phyloP scores from a whole-genome alignment of 2,797 vertebrate species.

The Cercopithecus neglectus region DNA sequence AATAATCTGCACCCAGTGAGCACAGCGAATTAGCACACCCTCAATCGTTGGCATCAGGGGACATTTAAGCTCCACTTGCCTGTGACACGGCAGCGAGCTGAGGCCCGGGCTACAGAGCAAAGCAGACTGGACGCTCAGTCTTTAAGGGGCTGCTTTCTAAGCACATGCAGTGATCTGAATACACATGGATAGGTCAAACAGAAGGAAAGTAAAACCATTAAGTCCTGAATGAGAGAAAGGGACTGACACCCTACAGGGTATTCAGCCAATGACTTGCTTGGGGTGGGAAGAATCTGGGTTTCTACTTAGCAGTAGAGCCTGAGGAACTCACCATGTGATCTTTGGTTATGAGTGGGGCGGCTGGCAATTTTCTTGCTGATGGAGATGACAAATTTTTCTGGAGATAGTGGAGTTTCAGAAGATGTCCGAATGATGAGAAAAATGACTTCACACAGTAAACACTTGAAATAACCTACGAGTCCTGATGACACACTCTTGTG shows the following conservation, averaged over 20 bases:
- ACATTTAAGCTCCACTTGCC: background rate
- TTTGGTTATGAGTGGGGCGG: background rate
- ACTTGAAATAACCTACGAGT: background rate
- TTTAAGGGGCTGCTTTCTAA: background rate
- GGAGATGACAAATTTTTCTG: background rate
- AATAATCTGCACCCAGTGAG: background rate
- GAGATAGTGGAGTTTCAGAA: background rate
- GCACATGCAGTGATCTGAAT: background rate
- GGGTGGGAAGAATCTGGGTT: background rate
- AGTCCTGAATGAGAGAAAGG: background rate
- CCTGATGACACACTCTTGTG: background rate
- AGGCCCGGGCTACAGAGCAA: background rate
- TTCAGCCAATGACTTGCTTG: background rate
- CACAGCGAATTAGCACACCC: background rate
- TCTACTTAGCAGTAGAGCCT: background rate
- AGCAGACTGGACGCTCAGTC: background rate
- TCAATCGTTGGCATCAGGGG: background rate
- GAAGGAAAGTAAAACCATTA: background rate
- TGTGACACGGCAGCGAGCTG: background rate
- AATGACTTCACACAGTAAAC: background rate
- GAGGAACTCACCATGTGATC: background rate
- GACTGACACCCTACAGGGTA: fast-evolving
- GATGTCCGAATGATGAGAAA: background rate
- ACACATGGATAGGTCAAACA: background rate
- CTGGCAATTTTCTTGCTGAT: background rate